phyloP scores from a whole-genome alignment of 2,797 vertebrate genomes.

The Gymnodraco acuticeps region DNA sequence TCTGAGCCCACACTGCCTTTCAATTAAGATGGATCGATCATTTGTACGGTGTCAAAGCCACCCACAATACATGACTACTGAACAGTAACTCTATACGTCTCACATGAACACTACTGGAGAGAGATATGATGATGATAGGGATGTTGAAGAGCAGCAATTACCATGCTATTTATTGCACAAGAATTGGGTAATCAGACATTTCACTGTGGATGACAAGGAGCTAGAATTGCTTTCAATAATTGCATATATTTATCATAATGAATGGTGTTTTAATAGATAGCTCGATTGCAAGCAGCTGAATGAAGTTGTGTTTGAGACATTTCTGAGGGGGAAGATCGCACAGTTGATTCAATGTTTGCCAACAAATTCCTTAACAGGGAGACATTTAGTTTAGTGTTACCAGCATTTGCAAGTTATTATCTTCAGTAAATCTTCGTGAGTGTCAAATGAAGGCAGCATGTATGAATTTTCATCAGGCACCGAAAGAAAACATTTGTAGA shows the following conservation, averaged over 20 bases:
- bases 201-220: slow-evolving; percentile 18
- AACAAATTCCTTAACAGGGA: background rate
- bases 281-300: background rate
- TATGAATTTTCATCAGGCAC: background rate
- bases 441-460: background rate
- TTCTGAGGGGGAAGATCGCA: background rate
- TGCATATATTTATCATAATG: slow-evolving; percentile 7
- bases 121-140: slow-evolving; percentile 39
- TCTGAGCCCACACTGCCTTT: background rate
- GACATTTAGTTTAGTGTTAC: background rate
- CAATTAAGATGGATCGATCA: background rate
- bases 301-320: slow-evolving; percentile 1
- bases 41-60: background rate
- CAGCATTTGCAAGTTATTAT: background rate
- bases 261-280: slow-evolving; percentile 14
- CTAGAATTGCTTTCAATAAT: background rate
- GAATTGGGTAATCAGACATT: slow-evolving; percentile 39
- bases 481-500: background rate
- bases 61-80: background rate
- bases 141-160: slow-evolving; percentile 52
- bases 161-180: slow-evolving; percentile 42
- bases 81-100: slow-evolving; percentile 2
- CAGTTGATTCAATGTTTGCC: background rate
- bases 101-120: slow-evolving; percentile 26
- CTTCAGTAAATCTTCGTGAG: background rate